Evolutionary conservation across 2,797 vertebrate species (phyloP).

Genomic region (Hippoglossus hippoglossus): DNA sequence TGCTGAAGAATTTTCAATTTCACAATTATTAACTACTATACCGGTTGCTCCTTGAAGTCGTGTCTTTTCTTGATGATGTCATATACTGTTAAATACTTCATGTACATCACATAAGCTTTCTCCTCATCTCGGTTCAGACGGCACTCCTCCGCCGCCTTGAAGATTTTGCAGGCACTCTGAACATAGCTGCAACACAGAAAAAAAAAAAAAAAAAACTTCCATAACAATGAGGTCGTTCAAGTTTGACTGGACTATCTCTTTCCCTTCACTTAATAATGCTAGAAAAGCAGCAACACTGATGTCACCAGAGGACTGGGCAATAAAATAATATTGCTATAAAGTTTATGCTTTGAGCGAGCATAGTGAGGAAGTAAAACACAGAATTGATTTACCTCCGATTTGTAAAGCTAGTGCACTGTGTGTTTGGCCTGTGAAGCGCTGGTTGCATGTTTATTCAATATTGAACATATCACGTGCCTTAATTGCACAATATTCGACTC

Average conservation of each 20-base stretch:
- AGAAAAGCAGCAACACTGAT: too few relatives aligned
- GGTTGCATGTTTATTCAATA: too few relatives aligned
- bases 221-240: background rate
- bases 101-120: constrained; percentile 95
- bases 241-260: background rate
- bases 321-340: too few relatives aligned
- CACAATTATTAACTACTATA: constrained; percentile 70
- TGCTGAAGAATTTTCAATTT: background rate
- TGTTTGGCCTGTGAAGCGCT: too few relatives aligned
- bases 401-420: too few relatives aligned
- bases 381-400: too few relatives aligned
- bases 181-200: constrained; percentile 87
- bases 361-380: too few relatives aligned
- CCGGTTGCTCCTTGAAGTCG: constrained; percentile 96
- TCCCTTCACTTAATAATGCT: background rate
- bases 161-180: constrained; percentile 96
- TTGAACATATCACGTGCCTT: too few relatives aligned
- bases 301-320: too few relatives aligned
- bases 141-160: constrained; percentile 95
- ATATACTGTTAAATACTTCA: constrained; percentile 96
- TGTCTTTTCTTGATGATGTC: constrained; percentile 94
- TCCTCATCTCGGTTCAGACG: constrained; percentile 96
- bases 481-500: too few relatives aligned
- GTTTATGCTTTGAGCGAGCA: too few relatives aligned
- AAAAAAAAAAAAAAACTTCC: background rate